Evolutionary conservation across 2,797 vertebrate genomes (phyloP).

Genomic region (Acanthornis magna): DNA sequence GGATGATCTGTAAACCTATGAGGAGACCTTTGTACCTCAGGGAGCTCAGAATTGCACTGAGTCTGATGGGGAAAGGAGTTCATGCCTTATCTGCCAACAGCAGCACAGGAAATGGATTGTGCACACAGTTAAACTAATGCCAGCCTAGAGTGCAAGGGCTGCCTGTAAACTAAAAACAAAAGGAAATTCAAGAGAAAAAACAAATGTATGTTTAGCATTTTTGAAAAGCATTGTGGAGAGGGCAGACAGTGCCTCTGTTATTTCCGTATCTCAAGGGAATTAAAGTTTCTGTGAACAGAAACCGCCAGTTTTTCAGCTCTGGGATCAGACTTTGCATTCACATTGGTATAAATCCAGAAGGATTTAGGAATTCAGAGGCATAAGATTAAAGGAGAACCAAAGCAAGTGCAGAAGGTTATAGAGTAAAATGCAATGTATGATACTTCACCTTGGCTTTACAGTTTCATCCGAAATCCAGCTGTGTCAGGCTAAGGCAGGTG

Average conservation of each 20-base stretch:
- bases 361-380: neutral
- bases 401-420: neutral
- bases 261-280: neutral
- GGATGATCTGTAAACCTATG: neutral
- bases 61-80: neutral
- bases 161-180: neutral
- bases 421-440: accelerated
- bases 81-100: neutral
- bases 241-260: neutral
- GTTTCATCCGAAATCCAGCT: neutral
- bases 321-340: neutral
- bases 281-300: neutral
- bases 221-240: neutral
- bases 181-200: neutral
- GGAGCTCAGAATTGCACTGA: neutral
- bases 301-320: neutral
- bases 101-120: neutral
- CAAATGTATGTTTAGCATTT: neutral
- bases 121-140: neutral
- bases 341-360: neutral
- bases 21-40: neutral
- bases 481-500: neutral
- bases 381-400: neutral
- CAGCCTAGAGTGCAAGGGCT: neutral
- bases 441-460: neutral